These are phyloP conservation scores for Ctenopoma kingsleyae DNA, from an alignment of 2,797 vertebrate genomes.

Conservation along the genomic window DNA sequence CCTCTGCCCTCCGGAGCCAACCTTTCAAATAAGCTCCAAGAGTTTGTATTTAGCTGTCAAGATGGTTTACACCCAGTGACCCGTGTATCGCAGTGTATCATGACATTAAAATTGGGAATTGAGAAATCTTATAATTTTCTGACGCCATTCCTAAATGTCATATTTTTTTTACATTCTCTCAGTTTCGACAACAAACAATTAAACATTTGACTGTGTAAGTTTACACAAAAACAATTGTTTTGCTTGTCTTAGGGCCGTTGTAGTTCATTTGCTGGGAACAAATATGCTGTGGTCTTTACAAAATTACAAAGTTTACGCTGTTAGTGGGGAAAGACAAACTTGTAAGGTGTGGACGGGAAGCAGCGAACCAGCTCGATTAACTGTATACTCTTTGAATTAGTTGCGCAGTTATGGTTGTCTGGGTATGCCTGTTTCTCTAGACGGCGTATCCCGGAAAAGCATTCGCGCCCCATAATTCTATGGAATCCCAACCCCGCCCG, in stretches of 20 bases:
- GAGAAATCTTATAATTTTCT: too few species aligned
- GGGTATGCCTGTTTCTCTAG: fast-evolving
- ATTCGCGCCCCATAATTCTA: fast-evolving
- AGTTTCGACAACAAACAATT: too few species aligned
- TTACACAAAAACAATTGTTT: too few species aligned
- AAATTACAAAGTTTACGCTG: too few species aligned
- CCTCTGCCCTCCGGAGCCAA: fast-evolving
- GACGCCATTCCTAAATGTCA: too few species aligned
- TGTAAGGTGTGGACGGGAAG: too few species aligned
- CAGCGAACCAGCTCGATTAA: fast-evolving
- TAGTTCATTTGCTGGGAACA: too few species aligned
- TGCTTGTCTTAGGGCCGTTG: too few species aligned
- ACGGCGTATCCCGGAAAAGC: slow-evolving; percentile 6
- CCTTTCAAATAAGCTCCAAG: slow-evolving; percentile 7
- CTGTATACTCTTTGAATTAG: slow-evolving; percentile 6
- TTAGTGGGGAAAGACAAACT: too few species aligned
- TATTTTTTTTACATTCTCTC: too few species aligned
- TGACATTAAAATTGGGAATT: neutral
- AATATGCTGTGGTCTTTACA: too few species aligned
- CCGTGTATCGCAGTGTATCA: neutral
- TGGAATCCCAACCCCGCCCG: slow-evolving; percentile 11
- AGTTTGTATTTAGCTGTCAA: slow-evolving; percentile 5
- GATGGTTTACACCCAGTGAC: slow-evolving; percentile 31
- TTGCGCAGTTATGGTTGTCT: neutral
- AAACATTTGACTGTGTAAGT: too few species aligned